A percentile compares a stretch with the other conserved stretches of the same genome.
These are phyloP conservation scores for Sander vitreus DNA, from an alignment of 2,113 vertebrate genomes.

Conservation along the genomic window DNA sequence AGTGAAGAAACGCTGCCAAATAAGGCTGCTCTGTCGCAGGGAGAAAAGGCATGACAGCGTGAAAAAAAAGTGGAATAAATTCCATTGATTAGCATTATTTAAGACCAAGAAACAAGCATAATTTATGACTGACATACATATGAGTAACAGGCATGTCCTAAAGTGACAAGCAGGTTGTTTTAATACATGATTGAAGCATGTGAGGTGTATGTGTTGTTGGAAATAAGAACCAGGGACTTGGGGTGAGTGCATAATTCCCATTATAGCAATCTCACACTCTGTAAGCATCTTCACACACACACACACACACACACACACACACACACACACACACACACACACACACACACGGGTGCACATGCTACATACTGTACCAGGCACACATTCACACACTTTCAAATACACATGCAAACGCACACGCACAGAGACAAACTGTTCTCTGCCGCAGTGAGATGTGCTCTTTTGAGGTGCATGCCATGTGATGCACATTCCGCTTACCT, in stretches of 20 bases:
- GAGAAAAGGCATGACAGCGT: slow-evolving; percentile 10
- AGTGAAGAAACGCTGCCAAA: slow-evolving; percentile 31
- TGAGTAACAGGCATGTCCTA: slow-evolving; percentile 18
- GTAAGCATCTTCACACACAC: slow-evolving; percentile 40
- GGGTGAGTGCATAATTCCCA: slow-evolving; percentile 45
- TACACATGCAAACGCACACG: slow-evolving; percentile 10
- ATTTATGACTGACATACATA: neutral
- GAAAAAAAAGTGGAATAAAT: neutral
- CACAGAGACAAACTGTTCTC: slow-evolving; percentile 50
- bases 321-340: slow-evolving; percentile 30
- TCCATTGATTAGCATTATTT: slow-evolving; percentile 19
- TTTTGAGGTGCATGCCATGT: slow-evolving; percentile 69
- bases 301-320: slow-evolving; percentile 26
- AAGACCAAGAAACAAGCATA: neutral
- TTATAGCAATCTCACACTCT: slow-evolving; percentile 39
- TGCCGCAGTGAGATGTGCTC: slow-evolving; percentile 58
- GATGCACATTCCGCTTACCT: slow-evolving; percentile 62
- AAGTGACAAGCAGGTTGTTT: slow-evolving; percentile 39
- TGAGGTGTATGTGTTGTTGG: slow-evolving; percentile 10
- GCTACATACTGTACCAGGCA: slow-evolving; percentile 38
- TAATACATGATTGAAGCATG: slow-evolving; percentile 28
- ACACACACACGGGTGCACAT: slow-evolving; percentile 30
- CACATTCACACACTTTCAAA: slow-evolving; percentile 33
- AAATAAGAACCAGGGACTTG: slow-evolving; percentile 59
- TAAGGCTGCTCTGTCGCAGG: slow-evolving; percentile 1